A percentile compares a stretch with the other conserved stretches of the same genome.
Evolutionary conservation across 2,113 vertebrate species (phyloP).

Genomic region (Paratilapia polleni): DNA sequence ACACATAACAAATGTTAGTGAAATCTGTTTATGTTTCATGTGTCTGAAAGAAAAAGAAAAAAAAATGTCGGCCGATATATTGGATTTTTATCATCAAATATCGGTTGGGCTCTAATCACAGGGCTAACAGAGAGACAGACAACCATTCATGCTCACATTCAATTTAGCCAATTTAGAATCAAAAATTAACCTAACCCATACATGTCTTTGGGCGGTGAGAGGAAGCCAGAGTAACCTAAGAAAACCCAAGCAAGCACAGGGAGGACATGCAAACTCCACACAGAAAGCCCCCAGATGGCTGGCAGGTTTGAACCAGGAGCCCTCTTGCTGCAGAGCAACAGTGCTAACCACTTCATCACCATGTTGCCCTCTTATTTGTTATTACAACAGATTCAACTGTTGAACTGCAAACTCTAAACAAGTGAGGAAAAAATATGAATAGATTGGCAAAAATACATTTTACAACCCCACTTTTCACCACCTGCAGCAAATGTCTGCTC

Average conservation of each 20-base stretch:
- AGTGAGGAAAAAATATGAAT: neutral
- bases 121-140: neutral
- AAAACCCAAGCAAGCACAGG: neutral
- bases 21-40: too few species aligned
- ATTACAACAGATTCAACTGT: neutral
- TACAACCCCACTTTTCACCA: neutral
- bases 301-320: neutral
- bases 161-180: neutral
- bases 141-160: neutral
- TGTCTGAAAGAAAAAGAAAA: too few species aligned
- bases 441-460: neutral
- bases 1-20: too few species aligned
- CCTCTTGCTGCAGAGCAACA: neutral
- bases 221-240: neutral
- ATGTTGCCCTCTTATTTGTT: neutral
- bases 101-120: too few species aligned
- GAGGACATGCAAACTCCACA: neutral
- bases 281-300: neutral
- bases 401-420: neutral
- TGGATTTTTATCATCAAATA: too few species aligned
- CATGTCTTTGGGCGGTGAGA: neutral
- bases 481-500: neutral
- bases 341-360: neutral
- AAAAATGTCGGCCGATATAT: too few species aligned
- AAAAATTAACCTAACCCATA: neutral